These are phyloP conservation scores for Sanderia malayensis DNA, from an alignment of 30 jellyfish, hydroid and myxozoan genomes.

Conservation along the genomic window DNA sequence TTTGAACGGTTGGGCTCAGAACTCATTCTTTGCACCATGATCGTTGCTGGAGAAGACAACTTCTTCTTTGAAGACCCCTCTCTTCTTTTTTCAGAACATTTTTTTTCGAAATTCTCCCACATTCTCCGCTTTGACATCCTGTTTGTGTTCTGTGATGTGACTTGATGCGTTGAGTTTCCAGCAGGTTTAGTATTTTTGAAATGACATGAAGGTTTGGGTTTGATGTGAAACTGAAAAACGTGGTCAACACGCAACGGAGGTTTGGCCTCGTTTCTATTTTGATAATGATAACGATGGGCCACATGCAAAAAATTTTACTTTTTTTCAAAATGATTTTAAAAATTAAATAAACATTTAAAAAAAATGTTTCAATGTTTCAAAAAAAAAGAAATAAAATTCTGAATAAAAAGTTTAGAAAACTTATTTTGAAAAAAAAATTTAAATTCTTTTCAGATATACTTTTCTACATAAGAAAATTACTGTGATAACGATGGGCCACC, in stretches of 20 bases:
- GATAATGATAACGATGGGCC: slow-evolving; percentile 23
- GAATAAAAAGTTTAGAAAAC: not conserved
- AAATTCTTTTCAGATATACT: not conserved
- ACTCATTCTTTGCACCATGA: slow-evolving; percentile 32
- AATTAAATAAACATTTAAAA: not conserved
- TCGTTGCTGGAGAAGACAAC: not conserved
- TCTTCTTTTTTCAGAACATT: slow-evolving; percentile 2
- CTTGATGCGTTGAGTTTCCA: not conserved
- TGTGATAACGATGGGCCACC: slow-evolving; percentile 44
- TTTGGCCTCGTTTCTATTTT: no score
- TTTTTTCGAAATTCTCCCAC: not conserved
- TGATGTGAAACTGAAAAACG: not conserved
- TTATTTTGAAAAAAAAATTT: not conserved
- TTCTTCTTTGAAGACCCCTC: slow-evolving; percentile 1
- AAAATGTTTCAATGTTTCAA: not conserved
- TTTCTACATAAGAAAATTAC: not conserved
- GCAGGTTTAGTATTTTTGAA: slow-evolving; percentile 1
- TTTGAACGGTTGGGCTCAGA: slow-evolving; percentile 21
- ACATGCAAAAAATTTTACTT: not conserved
- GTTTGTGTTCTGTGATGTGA: slow-evolving; percentile 11
- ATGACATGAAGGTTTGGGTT: not conserved
- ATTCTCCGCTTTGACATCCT: not conserved
- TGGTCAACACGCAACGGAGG: not conserved
- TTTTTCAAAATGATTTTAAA: not conserved
- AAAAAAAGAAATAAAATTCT: not conserved